Percentiles rank a stretch among this genome's conserved stretches.
These are phyloP conservation scores for Rhabdomys pumilio DNA, from an alignment of 2,797 vertebrate species.

Conservation along the genomic window DNA sequence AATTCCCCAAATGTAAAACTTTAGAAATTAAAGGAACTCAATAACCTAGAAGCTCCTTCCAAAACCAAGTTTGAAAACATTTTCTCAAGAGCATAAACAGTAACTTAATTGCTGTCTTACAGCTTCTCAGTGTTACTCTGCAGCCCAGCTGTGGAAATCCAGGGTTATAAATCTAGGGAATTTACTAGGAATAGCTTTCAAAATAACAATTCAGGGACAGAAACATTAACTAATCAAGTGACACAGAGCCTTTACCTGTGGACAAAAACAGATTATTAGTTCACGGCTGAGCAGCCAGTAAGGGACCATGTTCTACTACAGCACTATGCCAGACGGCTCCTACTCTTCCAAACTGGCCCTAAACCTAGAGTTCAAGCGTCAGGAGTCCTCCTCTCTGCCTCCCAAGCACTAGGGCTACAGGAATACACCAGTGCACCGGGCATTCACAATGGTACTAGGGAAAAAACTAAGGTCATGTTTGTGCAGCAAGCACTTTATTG, in stretches of 20 bases:
- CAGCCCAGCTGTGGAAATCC: conserved; percentile 18
- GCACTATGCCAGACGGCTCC: not conserved
- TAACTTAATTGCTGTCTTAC: not conserved
- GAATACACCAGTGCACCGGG: not conserved
- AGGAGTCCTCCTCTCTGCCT: not conserved
- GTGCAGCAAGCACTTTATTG: not conserved
- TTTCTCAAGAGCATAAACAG: conserved; percentile 23
- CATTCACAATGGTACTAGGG: not conserved
- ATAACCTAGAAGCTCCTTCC: not conserved
- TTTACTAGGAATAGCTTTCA: not conserved
- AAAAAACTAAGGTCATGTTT: not conserved
- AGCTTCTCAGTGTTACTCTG: conserved; percentile 6
- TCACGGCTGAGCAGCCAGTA: not conserved
- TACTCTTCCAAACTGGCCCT: not conserved
- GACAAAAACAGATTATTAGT: not conserved
- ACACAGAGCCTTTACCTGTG: not conserved
- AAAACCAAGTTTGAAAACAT: conserved; percentile 9
- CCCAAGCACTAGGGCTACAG: not conserved
- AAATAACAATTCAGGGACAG: not conserved
- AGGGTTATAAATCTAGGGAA: conserved; percentile 5
- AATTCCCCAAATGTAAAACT: conserved; percentile 49
- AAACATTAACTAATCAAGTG: not conserved
- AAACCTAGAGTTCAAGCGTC: not conserved
- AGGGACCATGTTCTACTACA: not conserved
- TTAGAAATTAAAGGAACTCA: conserved; percentile 58